Base-by-base conservation (phyloP, 1,140 invertebrate genomes). In the Tachypleus tridentatus region DNA sequence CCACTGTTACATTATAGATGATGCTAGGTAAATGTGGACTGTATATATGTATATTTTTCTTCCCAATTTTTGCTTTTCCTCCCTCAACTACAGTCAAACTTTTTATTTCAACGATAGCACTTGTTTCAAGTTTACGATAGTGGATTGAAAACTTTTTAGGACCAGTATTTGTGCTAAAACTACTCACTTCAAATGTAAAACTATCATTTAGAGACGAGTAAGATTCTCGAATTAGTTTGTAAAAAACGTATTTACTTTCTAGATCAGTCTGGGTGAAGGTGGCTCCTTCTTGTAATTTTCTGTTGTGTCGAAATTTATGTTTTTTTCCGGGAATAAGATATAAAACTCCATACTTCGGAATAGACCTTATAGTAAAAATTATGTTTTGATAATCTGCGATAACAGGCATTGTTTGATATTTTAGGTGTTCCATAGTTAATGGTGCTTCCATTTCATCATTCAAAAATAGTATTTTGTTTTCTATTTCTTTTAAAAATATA, bases 231-330 rank as follows among this genome's bases (percentile, higher is more conserved):
- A 75, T 70, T 4, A 91, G 78, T 67, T 81, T 81, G 71, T 89
- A 91, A 72, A 82, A 82, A 7, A 87, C 62, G 60, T 73, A 74
- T 4, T 85, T 82, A 1, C 81, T 81, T 69, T 88, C 82, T 6
- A 97, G 82, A 72, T 95, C 88, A 66, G 84, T 82, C 76, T 96
- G 93, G 0, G 86, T 91, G 71, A 96, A 95, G 3, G 80, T 83
- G 68, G 87, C 86, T 60, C 81, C 81, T n/a, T 77, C 72, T 68
- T 77, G 75, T 5, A 88, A 71, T 60, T 69, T 68, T 51, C 58
- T 29, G 29, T 29, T 29, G 29, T 29, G 29, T 29, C 29, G 29
- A 29, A 29, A 29, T 29, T 29, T 29, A 29, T 29, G 29, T 29
- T 29, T 29, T 29, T 2, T 29, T 29, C 29, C 29, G 2, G 29